phyloP scores from a whole-genome alignment of 2,797 vertebrate genomes.

The Myoxocephalus aenaeus region DNA sequence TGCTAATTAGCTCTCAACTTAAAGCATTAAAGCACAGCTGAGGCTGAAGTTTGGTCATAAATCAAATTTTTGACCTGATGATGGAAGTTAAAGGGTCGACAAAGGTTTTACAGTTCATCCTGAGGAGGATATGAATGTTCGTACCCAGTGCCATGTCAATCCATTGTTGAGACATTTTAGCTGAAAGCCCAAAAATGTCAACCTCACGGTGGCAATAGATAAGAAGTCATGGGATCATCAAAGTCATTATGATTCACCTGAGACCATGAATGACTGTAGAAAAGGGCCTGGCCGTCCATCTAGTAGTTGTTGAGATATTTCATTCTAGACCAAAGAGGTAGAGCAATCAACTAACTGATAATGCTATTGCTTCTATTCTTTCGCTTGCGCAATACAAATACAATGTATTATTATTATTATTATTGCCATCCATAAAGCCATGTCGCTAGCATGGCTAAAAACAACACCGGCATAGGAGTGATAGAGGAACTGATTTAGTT shows the following conservation, averaged over 20 bases:
- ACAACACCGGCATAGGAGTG: not conserved
- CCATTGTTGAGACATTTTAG: not conserved
- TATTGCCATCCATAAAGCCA: not conserved
- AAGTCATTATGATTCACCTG: not conserved
- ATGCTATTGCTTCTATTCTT: not conserved
- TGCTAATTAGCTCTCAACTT: not conserved
- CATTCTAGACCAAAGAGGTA: not conserved
- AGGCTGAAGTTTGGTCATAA: not conserved
- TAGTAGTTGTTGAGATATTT: not conserved
- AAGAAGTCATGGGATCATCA: not conserved
- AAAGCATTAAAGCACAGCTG: constrained; percentile 2
- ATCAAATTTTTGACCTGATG: not conserved
- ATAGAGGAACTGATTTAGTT: not conserved
- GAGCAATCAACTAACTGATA: not conserved
- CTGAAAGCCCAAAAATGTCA: not conserved
- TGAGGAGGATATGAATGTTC: not conserved
- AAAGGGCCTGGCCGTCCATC: not conserved
- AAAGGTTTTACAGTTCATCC: not conserved
- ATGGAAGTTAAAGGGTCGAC: not conserved
- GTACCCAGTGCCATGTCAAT: not conserved
- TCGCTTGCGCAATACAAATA: too few species aligned
- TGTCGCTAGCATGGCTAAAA: not conserved
- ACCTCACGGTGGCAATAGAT: not conserved
- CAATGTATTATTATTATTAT: too few species aligned
- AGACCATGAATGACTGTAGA: not conserved